These are phyloP conservation scores for Drosophila lutescens DNA, from an alignment of 2,888 invertebrate species.

Conservation along the genomic window DNA sequence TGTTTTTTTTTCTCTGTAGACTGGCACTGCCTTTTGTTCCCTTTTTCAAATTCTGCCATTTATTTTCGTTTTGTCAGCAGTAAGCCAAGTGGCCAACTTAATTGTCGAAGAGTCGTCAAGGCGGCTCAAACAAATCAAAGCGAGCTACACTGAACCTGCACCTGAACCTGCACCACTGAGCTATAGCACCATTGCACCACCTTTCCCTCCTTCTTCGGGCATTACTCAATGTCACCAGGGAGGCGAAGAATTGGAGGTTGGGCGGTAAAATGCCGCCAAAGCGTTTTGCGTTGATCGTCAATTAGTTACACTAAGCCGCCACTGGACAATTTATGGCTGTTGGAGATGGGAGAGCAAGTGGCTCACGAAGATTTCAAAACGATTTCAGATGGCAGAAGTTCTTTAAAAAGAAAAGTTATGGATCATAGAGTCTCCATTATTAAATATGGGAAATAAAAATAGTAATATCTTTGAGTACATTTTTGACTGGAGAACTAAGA, in stretches of 20 bases:
- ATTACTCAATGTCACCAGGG: slow-evolving; percentile 74
- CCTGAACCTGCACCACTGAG: background rate
- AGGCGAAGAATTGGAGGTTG: slow-evolving; percentile 13
- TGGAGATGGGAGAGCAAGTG: slow-evolving; percentile 16
- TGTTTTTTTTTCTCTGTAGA: no score
- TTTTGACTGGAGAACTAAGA: no score
- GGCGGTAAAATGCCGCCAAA: slow-evolving; percentile 38
- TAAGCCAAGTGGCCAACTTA: slow-evolving; percentile 41
- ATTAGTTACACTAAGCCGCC: slow-evolving; percentile 68
- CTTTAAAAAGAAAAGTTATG: no score
- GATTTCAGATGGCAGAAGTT: background rate
- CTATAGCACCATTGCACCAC: background rate
- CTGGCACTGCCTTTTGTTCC: background rate
- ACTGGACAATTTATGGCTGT: slow-evolving; percentile 31
- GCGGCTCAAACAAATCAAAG: slow-evolving; percentile 72
- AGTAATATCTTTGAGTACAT: no score
- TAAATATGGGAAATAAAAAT: no score
- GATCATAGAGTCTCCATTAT: no score
- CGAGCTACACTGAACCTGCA: slow-evolving; percentile 6
- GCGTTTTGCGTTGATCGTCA: slow-evolving; percentile 62
- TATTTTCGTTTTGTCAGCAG: slow-evolving; percentile 71
- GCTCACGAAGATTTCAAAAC: slow-evolving; percentile 6
- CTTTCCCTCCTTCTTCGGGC: slow-evolving; percentile 36
- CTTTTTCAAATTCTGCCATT: slow-evolving; percentile 56
- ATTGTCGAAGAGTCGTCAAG: slow-evolving; percentile 73